A percentile compares a stretch with the other conserved stretches of the same genome.
Evolutionary conservation across 2,888 invertebrate genomes (phyloP).

Genomic region (Eupelmus urozonus): DNA sequence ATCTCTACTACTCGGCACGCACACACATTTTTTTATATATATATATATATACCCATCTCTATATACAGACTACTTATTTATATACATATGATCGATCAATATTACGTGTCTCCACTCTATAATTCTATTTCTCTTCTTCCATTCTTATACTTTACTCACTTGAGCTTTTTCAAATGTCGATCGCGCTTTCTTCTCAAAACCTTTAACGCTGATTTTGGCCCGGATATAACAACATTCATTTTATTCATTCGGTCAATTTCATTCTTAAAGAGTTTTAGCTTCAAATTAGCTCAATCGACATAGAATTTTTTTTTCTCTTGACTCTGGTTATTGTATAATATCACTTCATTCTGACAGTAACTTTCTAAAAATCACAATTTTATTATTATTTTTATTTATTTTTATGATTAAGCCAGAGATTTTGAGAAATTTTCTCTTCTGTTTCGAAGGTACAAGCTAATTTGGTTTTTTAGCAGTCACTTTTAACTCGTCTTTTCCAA

Average conservation of each 20-base stretch:
- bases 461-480: constrained; percentile 7
- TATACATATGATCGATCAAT: not conserved
- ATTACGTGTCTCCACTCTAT: no score
- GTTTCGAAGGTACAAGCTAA: constrained; percentile 47
- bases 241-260: no score
- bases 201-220: no score
- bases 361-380: no score
- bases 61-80: not conserved
- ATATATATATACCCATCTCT: not conserved
- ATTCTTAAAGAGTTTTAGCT: no score
- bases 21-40: not conserved
- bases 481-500: constrained; percentile 16
- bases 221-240: no score
- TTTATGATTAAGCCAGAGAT: constrained; percentile 18
- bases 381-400: not conserved
- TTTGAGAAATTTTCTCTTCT: constrained; percentile 2
- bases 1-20: not conserved
- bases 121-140: not conserved
- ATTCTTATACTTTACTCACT: not conserved
- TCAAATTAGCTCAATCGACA: no score
- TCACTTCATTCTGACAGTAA: no score
- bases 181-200: no score
- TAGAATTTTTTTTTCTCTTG: constrained; percentile 1
- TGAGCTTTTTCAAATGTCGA: no score
- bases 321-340: not conserved